phyloP scores from a whole-genome alignment of 92 coral and sea anemone genomes.

The Porites evermanni region DNA sequence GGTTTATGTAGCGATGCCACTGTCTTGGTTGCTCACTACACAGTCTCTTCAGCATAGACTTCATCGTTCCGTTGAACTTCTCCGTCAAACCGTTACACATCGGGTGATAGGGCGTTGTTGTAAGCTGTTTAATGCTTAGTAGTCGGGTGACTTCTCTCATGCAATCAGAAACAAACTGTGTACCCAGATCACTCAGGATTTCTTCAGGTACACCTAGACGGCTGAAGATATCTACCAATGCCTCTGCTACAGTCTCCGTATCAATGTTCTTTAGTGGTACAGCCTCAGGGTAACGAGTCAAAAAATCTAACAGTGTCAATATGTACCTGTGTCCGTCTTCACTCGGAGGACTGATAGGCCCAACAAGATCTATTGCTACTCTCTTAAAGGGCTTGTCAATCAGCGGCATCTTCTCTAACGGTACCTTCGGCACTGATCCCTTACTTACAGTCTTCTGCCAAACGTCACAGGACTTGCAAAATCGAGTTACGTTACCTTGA shows the following conservation, averaged over 20 bases:
- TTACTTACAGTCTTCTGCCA: constrained; percentile 73
- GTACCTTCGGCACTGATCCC: constrained; percentile 63
- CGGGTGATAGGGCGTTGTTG: constrained; percentile 58
- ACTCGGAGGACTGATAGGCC: constrained; percentile 38
- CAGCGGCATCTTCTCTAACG: constrained; percentile 69
- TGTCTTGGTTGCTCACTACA: constrained; percentile 35
- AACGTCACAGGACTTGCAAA: constrained; percentile 58
- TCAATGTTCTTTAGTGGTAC: no score
- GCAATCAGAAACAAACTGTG: no score
- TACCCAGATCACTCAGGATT: no score
- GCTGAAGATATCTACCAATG: no score
- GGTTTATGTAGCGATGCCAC: no score
- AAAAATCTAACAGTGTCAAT: no score
- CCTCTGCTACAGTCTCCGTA: no score
- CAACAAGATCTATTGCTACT: constrained; percentile 56
- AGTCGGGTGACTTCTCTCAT: background rate
- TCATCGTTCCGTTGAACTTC: constrained; percentile 56
- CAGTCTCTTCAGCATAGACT: constrained; percentile 46
- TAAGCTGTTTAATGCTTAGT: constrained; percentile 47
- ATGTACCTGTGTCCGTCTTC: constrained; percentile 22
- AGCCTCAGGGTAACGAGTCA: no score
- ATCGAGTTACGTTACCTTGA: constrained; percentile 44
- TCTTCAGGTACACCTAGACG: no score
- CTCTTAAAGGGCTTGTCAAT: constrained; percentile 71
- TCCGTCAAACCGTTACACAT: constrained; percentile 52